phyloP scores from a whole-genome alignment of 2,113 vertebrate species.

The Ardeotis arabs region DNA sequence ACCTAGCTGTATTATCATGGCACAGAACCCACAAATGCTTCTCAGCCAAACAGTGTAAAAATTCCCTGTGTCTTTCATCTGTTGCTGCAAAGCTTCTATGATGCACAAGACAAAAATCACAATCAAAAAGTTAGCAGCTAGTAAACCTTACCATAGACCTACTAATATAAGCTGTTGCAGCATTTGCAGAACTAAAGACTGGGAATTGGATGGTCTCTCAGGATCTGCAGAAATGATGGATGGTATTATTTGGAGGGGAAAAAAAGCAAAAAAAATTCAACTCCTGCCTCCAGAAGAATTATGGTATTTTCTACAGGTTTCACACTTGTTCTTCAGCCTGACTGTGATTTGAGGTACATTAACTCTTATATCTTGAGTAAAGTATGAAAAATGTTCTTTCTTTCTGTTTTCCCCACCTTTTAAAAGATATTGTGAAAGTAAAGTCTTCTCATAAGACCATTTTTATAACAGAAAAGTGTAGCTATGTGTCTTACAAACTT shows the following conservation, averaged over 20 bases:
- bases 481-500: not conserved
- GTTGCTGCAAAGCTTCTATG: not conserved
- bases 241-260: not conserved
- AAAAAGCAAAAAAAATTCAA: not conserved
- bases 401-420: not conserved
- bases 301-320: not conserved
- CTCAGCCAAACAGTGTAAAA: not conserved
- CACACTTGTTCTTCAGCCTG: not conserved
- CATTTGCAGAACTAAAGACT: not conserved
- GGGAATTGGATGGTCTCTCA: not conserved
- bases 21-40: not conserved
- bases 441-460: not conserved
- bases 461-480: slow-evolving; percentile 20
- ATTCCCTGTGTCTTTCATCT: not conserved
- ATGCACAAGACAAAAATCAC: not conserved
- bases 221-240: not conserved
- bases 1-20: not conserved
- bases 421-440: not conserved
- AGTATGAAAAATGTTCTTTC: slow-evolving; percentile 12
- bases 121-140: not conserved
- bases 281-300: not conserved
- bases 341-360: not conserved
- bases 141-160: not conserved
- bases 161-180: not conserved
- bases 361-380: slow-evolving; percentile 2